These are phyloP conservation scores for Drosophila ochracea DNA, from an alignment of 2,888 invertebrate genomes.

Conservation along the genomic window DNA sequence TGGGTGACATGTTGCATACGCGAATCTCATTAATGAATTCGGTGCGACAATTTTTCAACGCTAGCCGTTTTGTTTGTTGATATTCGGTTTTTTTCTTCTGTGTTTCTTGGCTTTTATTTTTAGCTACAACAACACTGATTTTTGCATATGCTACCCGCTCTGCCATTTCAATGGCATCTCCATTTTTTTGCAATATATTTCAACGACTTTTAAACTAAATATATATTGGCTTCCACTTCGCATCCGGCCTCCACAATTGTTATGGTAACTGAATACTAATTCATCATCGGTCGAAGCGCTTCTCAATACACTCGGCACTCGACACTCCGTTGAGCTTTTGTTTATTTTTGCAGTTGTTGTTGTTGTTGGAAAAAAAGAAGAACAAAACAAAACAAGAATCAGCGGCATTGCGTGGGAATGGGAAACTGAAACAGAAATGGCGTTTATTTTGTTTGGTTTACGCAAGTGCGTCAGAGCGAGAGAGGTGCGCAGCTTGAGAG, in stretches of 20 bases:
- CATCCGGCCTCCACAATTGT: slow-evolving; percentile 64
- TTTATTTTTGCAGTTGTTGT: slow-evolving; percentile 49
- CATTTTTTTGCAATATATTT: slow-evolving; percentile 6
- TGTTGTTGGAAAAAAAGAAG: slow-evolving; percentile 19
- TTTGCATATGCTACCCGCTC: slow-evolving; percentile 22
- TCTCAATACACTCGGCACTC: slow-evolving; percentile 64
- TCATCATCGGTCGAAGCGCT: slow-evolving; percentile 46
- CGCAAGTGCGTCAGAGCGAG: slow-evolving; percentile 22
- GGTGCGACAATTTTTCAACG: slow-evolving; percentile 63
- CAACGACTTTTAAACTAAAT: slow-evolving; percentile 34
- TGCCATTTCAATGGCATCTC: slow-evolving; percentile 46
- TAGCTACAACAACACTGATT: slow-evolving; percentile 30
- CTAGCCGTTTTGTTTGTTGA: slow-evolving; percentile 35
- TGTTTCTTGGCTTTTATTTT: slow-evolving; percentile 48
- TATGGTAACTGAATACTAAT: slow-evolving; percentile 78
- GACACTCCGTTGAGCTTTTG: slow-evolving; percentile 70
- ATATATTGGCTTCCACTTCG: slow-evolving; percentile 46
- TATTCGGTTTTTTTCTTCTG: not conserved
- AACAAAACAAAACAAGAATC: slow-evolving; percentile 32
- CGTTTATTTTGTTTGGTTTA: slow-evolving; percentile 25
- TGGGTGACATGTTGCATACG: slow-evolving; percentile 70
- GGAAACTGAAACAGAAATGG: slow-evolving; percentile 57
- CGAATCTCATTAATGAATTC: slow-evolving; percentile 79
- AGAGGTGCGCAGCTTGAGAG: not conserved
- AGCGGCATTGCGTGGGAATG: slow-evolving; percentile 72